These are phyloP conservation scores for Callyntrura sp. DNA, from an alignment of 2,888 invertebrate genomes.

Conservation along the genomic window DNA sequence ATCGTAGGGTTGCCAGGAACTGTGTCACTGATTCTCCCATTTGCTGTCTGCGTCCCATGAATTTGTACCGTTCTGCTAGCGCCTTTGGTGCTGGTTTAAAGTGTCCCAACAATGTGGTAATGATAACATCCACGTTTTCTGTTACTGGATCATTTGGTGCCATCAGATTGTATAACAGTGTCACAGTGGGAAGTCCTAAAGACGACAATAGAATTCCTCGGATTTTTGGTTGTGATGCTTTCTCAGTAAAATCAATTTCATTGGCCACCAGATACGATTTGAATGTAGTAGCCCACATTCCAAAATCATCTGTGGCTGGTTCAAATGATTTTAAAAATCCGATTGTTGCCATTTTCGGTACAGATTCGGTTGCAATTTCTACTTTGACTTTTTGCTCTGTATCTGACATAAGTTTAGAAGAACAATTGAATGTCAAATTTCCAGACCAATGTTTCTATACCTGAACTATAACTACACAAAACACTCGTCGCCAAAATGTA, in stretches of 20 bases:
- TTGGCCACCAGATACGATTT: not conserved
- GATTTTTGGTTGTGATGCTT: not conserved
- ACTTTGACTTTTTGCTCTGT: no score
- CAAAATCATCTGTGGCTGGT: not conserved
- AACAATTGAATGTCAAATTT: no score
- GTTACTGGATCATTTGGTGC: conserved; percentile 39
- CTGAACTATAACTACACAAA: no score
- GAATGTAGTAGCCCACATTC: not conserved
- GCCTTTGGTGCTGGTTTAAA: conserved; percentile 66
- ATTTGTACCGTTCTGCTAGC: conserved; percentile 54
- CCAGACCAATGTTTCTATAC: no score
- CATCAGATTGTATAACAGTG: conserved; percentile 23
- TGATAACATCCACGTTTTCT: not conserved
- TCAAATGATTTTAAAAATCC: not conserved
- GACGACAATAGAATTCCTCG: conserved; percentile 45
- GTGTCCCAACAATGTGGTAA: not conserved
- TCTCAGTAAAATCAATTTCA: not conserved
- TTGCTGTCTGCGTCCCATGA: conserved; percentile 43
- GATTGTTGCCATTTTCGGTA: not conserved
- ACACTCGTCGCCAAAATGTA: no score
- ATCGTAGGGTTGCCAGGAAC: conserved; percentile 47
- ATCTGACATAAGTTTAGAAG: no score
- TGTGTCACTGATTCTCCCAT: conserved; percentile 42
- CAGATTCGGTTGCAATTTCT: not conserved
- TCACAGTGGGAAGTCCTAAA: conserved; percentile 30